These are phyloP conservation scores for Dryas iulia DNA, from an alignment of 1,140 invertebrate genomes.

Conservation along the genomic window DNA sequence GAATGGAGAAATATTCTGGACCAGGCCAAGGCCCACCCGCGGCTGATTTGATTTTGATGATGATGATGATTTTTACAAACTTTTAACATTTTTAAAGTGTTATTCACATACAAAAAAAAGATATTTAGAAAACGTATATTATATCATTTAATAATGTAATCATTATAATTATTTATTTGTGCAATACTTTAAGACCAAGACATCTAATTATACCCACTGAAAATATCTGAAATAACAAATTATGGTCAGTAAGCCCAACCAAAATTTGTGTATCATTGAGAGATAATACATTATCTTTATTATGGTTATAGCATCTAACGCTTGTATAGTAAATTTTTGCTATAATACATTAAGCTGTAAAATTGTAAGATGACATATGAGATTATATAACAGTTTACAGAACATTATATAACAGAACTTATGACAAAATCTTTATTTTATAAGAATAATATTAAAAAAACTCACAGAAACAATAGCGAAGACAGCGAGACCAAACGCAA, in stretches of 20 bases:
- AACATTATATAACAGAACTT: not conserved
- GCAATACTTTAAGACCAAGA: too few relatives aligned
- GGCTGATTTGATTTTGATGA: too few relatives aligned
- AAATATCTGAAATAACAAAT: not conserved
- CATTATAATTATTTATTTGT: too few relatives aligned
- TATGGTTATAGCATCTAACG: slow-evolving; percentile 20
- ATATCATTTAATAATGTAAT: too few relatives aligned
- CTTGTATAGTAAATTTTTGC: slow-evolving; percentile 15
- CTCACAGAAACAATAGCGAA: slow-evolving; percentile 89
- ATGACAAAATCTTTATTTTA: not conserved
- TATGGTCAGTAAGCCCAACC: not conserved
- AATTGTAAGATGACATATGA: not conserved
- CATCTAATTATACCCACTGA: too few relatives aligned
- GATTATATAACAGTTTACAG: not conserved
- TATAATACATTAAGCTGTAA: not conserved
- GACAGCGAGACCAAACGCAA: slow-evolving; percentile 93
- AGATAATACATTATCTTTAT: slow-evolving; percentile 17
- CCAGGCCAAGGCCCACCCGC: too few relatives aligned
- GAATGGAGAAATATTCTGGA: too few relatives aligned
- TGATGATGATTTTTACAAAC: too few relatives aligned
- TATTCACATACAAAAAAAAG: too few relatives aligned
- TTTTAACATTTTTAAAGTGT: too few relatives aligned
- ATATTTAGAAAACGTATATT: too few relatives aligned
- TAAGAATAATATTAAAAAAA: slow-evolving; percentile 12
- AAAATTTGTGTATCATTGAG: not conserved